phyloP scores from a whole-genome alignment of 2,797 vertebrate genomes.

The Danio choprae region DNA sequence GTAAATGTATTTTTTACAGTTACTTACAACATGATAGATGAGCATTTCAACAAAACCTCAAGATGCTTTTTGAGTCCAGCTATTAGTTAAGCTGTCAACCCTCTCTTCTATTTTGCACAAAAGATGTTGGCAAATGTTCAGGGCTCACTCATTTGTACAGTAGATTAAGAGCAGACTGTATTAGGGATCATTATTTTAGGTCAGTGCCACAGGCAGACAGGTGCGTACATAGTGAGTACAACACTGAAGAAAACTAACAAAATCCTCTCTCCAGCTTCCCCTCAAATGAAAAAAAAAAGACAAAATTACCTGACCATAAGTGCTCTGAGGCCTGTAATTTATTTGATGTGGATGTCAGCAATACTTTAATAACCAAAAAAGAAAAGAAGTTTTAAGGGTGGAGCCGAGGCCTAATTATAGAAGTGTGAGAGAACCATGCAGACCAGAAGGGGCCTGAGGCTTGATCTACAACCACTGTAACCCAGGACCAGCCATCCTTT shows the following conservation, averaged over 20 bases:
- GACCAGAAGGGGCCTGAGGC: constrained; percentile 62
- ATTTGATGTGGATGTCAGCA: constrained; percentile 71
- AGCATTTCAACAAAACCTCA: constrained; percentile 21
- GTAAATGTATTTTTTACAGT: constrained; percentile 3
- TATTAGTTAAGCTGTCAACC: constrained; percentile 29
- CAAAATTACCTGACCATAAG: constrained; percentile 63
- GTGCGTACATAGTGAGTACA: constrained; percentile 50
- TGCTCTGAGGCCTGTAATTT: constrained; percentile 67
- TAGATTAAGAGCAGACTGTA: constrained; percentile 40
- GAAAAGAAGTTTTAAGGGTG: constrained; percentile 69
- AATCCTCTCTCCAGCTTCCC: constrained; percentile 22
- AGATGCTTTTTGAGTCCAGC: constrained; percentile 18
- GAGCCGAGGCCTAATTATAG: constrained; percentile 71
- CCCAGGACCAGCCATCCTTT: constrained; percentile 44
- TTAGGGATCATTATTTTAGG: constrained; percentile 22
- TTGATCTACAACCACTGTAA: constrained; percentile 50
- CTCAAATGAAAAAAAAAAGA: constrained; percentile 22
- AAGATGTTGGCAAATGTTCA: constrained; percentile 34
- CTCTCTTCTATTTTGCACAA: constrained; percentile 7
- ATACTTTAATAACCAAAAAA: constrained; percentile 71
- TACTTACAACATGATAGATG: background rate
- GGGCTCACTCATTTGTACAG: constrained; percentile 42
- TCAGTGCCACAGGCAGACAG: constrained; percentile 51
- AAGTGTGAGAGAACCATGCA: constrained; percentile 71
- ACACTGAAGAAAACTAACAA: constrained; percentile 44